phyloP scores from a whole-genome alignment of 2,888 invertebrate genomes.

The Gastracanthus pulcherrimus region DNA sequence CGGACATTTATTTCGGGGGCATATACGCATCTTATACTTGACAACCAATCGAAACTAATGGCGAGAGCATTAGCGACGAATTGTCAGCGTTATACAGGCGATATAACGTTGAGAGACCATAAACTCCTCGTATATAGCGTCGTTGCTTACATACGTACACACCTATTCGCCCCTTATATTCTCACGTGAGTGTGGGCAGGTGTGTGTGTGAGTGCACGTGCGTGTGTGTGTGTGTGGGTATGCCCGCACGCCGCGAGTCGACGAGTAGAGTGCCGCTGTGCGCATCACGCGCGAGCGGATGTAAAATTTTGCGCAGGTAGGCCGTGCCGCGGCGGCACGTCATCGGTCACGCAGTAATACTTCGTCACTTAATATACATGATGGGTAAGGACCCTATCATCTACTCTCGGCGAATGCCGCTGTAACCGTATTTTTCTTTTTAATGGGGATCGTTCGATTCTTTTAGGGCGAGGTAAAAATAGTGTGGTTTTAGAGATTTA shows the following conservation, averaged over 20 bases:
- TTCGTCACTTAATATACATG: constrained; percentile 38
- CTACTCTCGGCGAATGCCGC: background rate
- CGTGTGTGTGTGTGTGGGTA: background rate
- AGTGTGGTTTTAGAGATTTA: no score
- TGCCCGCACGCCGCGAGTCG: background rate
- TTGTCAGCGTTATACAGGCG: constrained; percentile 74
- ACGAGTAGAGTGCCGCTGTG: background rate
- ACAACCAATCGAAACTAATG: constrained; percentile 65
- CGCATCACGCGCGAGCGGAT: constrained; percentile 36
- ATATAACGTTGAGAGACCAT: constrained; percentile 74
- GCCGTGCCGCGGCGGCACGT: constrained; percentile 51
- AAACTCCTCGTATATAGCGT: constrained; percentile 73
- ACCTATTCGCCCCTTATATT: constrained; percentile 39
- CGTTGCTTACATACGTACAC: constrained; percentile 66
- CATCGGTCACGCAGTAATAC: constrained; percentile 40
- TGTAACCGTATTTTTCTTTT: background rate
- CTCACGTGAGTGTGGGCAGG: background rate
- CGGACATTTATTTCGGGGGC: constrained; percentile 41
- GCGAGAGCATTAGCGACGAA: constrained; percentile 74
- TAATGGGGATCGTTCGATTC: background rate
- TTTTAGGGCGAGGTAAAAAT: no score
- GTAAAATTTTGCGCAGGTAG: constrained; percentile 54
- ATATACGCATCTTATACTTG: constrained; percentile 51
- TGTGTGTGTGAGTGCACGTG: background rate
- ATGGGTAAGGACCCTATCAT: background rate